Conservation (phyloP, 2,113 vertebrate species). For the Ascaphus truei region DNA sequence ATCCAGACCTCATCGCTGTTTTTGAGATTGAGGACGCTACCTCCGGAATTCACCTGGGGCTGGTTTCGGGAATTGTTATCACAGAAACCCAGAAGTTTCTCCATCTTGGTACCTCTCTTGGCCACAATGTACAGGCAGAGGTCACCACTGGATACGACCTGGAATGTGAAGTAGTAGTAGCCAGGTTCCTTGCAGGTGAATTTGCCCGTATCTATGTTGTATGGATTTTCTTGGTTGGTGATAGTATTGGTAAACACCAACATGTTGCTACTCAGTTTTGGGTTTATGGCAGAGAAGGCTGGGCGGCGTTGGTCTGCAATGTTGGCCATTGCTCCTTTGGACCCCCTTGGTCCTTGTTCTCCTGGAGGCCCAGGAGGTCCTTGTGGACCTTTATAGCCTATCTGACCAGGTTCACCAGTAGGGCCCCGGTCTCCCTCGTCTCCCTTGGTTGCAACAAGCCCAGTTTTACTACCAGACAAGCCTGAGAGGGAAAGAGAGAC, state of each 20-base stretch:
- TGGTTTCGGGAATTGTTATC: conserved; percentile 47
- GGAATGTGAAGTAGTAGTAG: conserved; percentile 75
- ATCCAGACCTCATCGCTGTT: conserved; percentile 51
- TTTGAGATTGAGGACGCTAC: conserved; percentile 58
- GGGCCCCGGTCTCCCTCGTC: conserved; percentile 50
- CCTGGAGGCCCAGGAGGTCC: conserved; percentile 49
- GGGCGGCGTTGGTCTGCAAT: conserved; percentile 32
- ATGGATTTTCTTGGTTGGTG: conserved; percentile 58
- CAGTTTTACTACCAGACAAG: neutral
- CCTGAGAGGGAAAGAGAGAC: conserved; percentile 42
- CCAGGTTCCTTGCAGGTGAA: conserved; percentile 61
- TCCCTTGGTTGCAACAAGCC: conserved; percentile 51
- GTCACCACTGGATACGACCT: conserved; percentile 58
- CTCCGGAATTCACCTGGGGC: conserved; percentile 70
- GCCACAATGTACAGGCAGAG: conserved; percentile 65
- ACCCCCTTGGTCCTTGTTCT: conserved; percentile 21
- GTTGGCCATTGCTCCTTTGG: conserved; percentile 32
- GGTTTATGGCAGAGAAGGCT: conserved; percentile 61
- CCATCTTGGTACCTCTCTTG: fast-evolving
- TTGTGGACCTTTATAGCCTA: conserved; percentile 46
- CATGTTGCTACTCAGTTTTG: fast-evolving
- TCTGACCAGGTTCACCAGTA: conserved; percentile 54
- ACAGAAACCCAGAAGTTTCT: conserved; percentile 57
- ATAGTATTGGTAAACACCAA: conserved; percentile 58
- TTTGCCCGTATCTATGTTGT: conserved; percentile 42